A percentile compares a stretch with the other conserved stretches of the same genome.
Conservation (phyloP, 1,140 invertebrate species). For the Aphidius gifuensis region DNA sequence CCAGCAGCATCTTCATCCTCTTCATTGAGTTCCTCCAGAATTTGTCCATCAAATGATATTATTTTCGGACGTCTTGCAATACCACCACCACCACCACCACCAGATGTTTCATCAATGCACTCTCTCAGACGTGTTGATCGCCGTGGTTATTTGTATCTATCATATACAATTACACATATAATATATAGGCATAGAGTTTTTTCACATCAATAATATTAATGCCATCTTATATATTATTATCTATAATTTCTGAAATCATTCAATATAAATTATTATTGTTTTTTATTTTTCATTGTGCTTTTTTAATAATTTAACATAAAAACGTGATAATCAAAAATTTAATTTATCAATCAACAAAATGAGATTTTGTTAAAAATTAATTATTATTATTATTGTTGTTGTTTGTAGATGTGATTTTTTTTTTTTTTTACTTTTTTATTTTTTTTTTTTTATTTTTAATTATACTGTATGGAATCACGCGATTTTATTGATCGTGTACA, state of each 20-base stretch:
- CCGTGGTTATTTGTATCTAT: constrained; percentile 53
- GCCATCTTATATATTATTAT: no score
- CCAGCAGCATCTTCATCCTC: constrained; percentile 31
- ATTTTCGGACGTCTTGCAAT: constrained; percentile 22
- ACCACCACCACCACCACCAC: not conserved
- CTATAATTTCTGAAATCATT: no score
- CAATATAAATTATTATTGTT: no score
- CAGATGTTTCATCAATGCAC: constrained; percentile 34
- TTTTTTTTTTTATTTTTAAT: not conserved
- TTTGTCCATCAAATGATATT: constrained; percentile 33
- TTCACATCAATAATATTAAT: no score
- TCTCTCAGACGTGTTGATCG: constrained; percentile 43
- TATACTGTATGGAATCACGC: constrained; percentile 13
- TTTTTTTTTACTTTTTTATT: not conserved
- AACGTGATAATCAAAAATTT: no score
- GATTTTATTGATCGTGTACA: constrained; percentile 16
- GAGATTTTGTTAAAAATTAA: no score
- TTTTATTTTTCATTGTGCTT: no score
- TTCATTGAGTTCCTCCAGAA: constrained; percentile 35
- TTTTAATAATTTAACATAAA: no score
- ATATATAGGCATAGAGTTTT: not conserved
- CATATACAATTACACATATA: constrained; percentile 13
- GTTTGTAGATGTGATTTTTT: no score
- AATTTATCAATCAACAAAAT: no score
- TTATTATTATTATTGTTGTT: no score